Evolutionary conservation across 2,113 vertebrate species (phyloP).

Genomic region (Istiophorus platypterus): DNA sequence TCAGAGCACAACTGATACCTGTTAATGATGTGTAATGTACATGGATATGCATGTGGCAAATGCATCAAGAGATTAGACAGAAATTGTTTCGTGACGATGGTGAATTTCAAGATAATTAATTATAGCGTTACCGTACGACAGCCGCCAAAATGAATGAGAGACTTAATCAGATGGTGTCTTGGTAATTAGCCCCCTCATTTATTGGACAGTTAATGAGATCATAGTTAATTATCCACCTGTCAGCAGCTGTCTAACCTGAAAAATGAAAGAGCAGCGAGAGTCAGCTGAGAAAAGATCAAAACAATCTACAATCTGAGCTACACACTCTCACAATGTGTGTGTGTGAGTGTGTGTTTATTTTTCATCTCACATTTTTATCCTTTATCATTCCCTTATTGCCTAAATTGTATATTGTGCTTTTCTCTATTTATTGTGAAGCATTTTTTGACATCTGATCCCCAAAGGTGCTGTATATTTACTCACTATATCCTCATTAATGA

Average conservation of each 20-base stretch:
- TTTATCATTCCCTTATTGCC: background rate
- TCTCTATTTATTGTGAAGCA: background rate
- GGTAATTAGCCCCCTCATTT: slow-evolving; percentile 52
- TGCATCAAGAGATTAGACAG: background rate
- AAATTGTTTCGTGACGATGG: background rate
- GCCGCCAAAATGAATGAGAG: slow-evolving; percentile 31
- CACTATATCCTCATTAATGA: background rate
- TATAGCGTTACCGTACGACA: slow-evolving; percentile 16
- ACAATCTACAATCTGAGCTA: background rate
- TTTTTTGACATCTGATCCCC: background rate
- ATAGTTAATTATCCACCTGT: slow-evolving; percentile 70
- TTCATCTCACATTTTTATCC: background rate
- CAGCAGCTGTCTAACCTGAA: slow-evolving; percentile 30
- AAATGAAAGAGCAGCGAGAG: slow-evolving; percentile 45
- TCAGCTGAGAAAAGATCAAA: background rate
- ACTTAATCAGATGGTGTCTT: slow-evolving; percentile 58
- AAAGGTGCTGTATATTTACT: background rate
- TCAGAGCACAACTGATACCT: background rate
- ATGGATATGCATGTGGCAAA: background rate
- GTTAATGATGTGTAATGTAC: background rate
- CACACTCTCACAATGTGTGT: background rate
- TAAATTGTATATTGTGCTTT: background rate
- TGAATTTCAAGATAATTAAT: slow-evolving; percentile 38
- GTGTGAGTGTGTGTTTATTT: slow-evolving; percentile 10
- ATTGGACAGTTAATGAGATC: slow-evolving; percentile 67